phyloP scores from a whole-genome alignment of 2,888 invertebrate species.

The Tipula helvola region DNA sequence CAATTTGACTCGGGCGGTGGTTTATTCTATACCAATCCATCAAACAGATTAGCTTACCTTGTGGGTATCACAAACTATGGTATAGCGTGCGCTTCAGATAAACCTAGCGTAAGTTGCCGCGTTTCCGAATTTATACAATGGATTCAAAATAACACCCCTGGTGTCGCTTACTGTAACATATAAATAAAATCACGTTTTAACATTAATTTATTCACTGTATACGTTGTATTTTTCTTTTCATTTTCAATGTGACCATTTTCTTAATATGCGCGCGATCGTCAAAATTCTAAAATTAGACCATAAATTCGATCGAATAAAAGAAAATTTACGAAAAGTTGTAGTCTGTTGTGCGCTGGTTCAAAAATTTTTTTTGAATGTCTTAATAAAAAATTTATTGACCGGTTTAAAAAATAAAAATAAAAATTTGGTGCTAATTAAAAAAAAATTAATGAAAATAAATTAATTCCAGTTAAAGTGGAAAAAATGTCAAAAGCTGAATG shows the following conservation, averaged over 20 bases:
- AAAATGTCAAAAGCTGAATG: slow-evolving; percentile 33
- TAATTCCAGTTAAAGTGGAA: slow-evolving; percentile 4
- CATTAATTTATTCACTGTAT: background rate
- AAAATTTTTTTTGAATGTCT: background rate
- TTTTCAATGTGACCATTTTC: background rate
- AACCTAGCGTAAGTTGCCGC: slow-evolving; percentile 43
- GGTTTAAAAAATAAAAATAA: background rate
- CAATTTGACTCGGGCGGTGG: slow-evolving; percentile 47
- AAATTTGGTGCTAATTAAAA: background rate
- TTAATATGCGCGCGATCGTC: background rate
- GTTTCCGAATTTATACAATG: slow-evolving; percentile 42
- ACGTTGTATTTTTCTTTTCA: background rate
- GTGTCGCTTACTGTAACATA: slow-evolving; percentile 27
- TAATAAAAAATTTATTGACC: background rate
- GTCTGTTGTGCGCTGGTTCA: background rate
- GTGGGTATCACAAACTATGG: slow-evolving; percentile 47
- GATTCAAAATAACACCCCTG: slow-evolving; percentile 34
- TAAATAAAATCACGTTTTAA: slow-evolving; percentile 19
- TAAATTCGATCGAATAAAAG: background rate
- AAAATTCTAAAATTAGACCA: background rate
- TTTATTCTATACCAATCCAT: slow-evolving; percentile 37
- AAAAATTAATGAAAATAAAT: background rate
- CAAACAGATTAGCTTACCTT: slow-evolving; percentile 29
- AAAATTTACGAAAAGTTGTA: background rate
- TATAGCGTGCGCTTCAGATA: slow-evolving; percentile 37